Evolutionary conservation across 2,797 vertebrate genomes (phyloP), one percentile per base, ranked within the genome.

Genomic region (Schizopygopsis malacanthus): DNA sequence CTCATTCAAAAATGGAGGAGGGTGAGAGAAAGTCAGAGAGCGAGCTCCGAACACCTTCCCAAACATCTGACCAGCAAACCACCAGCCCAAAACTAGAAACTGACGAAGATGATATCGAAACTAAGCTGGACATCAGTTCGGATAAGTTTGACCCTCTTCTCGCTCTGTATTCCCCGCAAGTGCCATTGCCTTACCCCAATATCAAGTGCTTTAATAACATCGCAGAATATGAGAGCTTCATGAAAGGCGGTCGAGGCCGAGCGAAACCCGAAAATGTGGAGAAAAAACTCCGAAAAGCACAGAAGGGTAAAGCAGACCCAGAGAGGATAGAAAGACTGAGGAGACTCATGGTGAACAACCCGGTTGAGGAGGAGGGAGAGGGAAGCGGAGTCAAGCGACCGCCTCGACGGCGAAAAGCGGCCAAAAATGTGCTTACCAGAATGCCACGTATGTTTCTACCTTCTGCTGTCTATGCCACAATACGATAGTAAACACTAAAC

Each of bases 121-220:
- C 92, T 13, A 92, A 94, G 90, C 85, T 94, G 85, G 96, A 99
- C 7, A 95, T 99, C 18, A 96, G 95, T 81, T 99, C 98, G 0
- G 96, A 69, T 69, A 69, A 39, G 67, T 99, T 99, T 86, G 96
- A 99, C 92, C 98, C 98, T 0, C 93, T 98, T 45, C 71, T 96
- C 87, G 97, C 97, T 5, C 88, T 99, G 41, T 99, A 99, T 89
- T 95, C 96, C 0, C 92, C 96, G 0, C 43, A 89, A 0, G 94
- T 97, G 18, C 90, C 91, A 18, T 92, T 99, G 12, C 97, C 97
- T 1, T 97, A 93, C 77, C 98, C 97, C 0, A 93, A 95, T 81
- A 94, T 97, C 11, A 97, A 94, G 54, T 96, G 96, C 91, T 98
- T 99, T 86, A 98, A 99, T 93, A 99, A 99, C 90, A 92, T 99